Conservation (phyloP, 2,888 invertebrate genomes). For the Drosophila imparisetae region DNA sequence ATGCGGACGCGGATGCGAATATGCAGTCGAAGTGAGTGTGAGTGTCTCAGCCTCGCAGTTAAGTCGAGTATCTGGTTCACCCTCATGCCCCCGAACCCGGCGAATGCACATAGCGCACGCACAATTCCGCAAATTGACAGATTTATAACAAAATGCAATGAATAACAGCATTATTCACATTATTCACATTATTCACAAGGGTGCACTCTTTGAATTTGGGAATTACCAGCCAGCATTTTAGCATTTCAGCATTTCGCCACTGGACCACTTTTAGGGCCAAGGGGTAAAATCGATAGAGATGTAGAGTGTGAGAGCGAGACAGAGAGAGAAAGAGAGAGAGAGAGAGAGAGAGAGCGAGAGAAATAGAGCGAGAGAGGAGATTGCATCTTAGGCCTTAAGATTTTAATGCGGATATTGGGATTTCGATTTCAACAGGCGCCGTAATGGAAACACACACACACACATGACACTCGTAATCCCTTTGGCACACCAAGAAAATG, state of each 20-base stretch:
- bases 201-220: constrained; percentile 20
- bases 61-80: constrained; percentile 30
- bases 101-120: constrained; percentile 63
- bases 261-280: not conserved
- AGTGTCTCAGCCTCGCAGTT: constrained; percentile 2
- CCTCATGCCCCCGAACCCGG: constrained; percentile 33
- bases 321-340: not conserved
- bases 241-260: constrained; percentile 1
- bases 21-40: constrained; percentile 1
- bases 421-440: constrained; percentile 72
- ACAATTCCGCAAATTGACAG: constrained; percentile 81
- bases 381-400: constrained; percentile 58
- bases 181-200: constrained; percentile 50
- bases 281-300: constrained; percentile 37
- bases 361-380: not conserved
- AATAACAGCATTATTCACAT: constrained; percentile 72
- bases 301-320: not conserved
- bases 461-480: constrained; percentile 46
- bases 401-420: constrained; percentile 50
- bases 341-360: too few species aligned
- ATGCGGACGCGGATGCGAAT: constrained; percentile 30
- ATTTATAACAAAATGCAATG: constrained; percentile 79
- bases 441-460: constrained; percentile 55
- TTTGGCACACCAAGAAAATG: constrained; percentile 52
- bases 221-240: constrained; percentile 7